These are phyloP conservation scores for Calephelis perditalis DNA, from an alignment of 2,888 invertebrate genomes.

Conservation along the genomic window DNA sequence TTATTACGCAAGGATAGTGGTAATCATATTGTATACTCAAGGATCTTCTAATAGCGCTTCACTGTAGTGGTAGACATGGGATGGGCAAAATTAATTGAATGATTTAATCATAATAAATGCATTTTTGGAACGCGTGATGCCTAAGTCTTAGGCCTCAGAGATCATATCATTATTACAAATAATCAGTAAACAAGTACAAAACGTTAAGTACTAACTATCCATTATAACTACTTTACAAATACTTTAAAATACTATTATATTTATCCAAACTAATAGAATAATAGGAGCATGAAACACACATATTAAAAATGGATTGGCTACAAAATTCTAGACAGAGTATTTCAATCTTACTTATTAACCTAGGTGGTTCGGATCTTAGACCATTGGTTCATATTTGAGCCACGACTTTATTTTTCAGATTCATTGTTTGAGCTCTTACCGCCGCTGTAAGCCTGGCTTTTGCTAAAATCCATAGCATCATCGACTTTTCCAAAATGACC, in stretches of 20 bases:
- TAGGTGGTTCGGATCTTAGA: too few relatives aligned
- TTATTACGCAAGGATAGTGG: too few relatives aligned
- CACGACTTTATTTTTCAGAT: constrained; percentile 27
- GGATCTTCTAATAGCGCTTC: too few relatives aligned
- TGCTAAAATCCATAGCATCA: constrained; percentile 59
- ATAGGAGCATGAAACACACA: too few relatives aligned
- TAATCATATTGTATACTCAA: too few relatives aligned
- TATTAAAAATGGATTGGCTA: too few relatives aligned
- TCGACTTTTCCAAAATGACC: constrained; percentile 63
- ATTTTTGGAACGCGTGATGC: background rate
- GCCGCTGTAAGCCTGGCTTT: constrained; percentile 59
- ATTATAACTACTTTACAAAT: background rate
- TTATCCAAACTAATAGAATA: too few relatives aligned
- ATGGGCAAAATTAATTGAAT: too few relatives aligned
- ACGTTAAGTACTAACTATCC: constrained; percentile 5
- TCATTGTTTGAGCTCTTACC: constrained; percentile 48
- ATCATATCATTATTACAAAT: background rate
- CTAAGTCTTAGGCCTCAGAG: background rate
- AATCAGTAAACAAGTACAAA: background rate
- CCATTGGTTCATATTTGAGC: background rate
- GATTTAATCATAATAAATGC: too few relatives aligned
- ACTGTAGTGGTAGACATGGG: too few relatives aligned
- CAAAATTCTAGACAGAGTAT: too few relatives aligned
- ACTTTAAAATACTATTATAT: background rate
- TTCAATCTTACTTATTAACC: too few relatives aligned